Evolutionary conservation across 2,888 invertebrate genomes (phyloP).

Genomic region (Scrobipalpa costella): DNA sequence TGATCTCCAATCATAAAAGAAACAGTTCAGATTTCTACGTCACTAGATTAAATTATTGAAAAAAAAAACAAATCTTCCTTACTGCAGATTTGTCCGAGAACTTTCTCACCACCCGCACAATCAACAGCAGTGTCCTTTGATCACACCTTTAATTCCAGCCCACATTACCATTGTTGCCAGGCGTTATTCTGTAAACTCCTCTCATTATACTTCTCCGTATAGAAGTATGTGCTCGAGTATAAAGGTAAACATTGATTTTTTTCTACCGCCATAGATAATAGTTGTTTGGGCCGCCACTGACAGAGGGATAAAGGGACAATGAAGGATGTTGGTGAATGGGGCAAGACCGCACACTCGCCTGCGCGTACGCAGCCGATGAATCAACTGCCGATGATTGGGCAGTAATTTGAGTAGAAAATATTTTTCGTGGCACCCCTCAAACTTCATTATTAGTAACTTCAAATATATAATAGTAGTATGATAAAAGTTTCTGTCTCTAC

Average conservation of each 20-base stretch:
- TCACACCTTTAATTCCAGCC: slow-evolving; percentile 72
- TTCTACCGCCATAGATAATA: slow-evolving; percentile 70
- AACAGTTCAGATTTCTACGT: too few species aligned
- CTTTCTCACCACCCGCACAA: slow-evolving; percentile 32
- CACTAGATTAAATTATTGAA: too few species aligned
- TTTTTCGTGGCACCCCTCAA: background rate
- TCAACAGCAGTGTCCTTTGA: slow-evolving; percentile 56
- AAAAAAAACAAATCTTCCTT: too few species aligned
- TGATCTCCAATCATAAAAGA: too few species aligned
- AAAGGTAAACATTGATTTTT: slow-evolving; percentile 80
- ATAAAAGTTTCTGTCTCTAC: too few species aligned
- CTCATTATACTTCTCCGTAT: slow-evolving; percentile 79
- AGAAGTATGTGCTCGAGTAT: slow-evolving; percentile 78
- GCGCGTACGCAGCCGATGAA: slow-evolving; percentile 40
- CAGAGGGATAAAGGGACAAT: slow-evolving; percentile 72
- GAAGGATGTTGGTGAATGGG: slow-evolving; percentile 70
- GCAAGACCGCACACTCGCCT: slow-evolving; percentile 74
- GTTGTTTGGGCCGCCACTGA: slow-evolving; percentile 76
- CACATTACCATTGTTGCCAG: slow-evolving; percentile 71
- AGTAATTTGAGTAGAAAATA: slow-evolving; percentile 17
- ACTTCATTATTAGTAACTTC: too few species aligned
- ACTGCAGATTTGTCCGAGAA: background rate
- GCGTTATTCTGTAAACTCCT: slow-evolving; percentile 79
- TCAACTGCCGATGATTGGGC: slow-evolving; percentile 12
- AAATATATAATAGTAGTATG: too few species aligned